Percentiles rank a stretch among this genome's conserved stretches.
Evolutionary conservation across 2,113 vertebrate genomes (phyloP).

Genomic region (Eubucco bourcierii): DNA sequence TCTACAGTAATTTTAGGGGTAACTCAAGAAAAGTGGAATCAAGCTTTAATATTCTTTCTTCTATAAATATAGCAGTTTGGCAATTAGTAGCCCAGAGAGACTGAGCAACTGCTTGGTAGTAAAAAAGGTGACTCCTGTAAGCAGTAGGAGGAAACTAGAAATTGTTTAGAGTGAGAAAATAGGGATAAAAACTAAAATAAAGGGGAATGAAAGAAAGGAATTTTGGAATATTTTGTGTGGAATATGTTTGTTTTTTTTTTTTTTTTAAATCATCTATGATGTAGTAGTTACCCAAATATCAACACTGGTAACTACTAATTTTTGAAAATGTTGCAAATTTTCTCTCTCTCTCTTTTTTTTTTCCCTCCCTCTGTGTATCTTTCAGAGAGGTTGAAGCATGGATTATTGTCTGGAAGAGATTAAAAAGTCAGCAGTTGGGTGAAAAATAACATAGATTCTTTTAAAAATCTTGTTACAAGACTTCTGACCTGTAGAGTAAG

Average conservation of each 20-base stretch:
- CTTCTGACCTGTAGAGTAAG: background rate
- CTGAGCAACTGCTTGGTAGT: background rate
- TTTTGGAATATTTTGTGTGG: background rate
- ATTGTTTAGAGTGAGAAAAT: background rate
- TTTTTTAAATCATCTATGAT: background rate
- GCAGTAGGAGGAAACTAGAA: background rate
- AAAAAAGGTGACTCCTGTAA: background rate
- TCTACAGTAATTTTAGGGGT: background rate
- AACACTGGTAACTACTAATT: background rate
- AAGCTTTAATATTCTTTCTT: background rate
- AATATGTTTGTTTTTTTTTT: background rate
- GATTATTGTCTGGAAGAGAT: background rate
- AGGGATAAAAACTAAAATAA: background rate
- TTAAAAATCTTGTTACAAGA: background rate
- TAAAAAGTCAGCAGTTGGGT: background rate
- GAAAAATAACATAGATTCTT: background rate
- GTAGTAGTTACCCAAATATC: background rate
- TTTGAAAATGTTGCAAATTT: background rate
- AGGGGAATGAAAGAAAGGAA: background rate
- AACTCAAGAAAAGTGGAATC: background rate
- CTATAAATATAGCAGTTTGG: background rate
- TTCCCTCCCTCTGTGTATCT: background rate
- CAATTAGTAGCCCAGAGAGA: background rate
- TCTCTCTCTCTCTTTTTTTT: background rate
- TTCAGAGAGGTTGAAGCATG: background rate